Evolutionary conservation across 1,140 invertebrate genomes (phyloP).

Genomic region (Centruroides vittatus): DNA sequence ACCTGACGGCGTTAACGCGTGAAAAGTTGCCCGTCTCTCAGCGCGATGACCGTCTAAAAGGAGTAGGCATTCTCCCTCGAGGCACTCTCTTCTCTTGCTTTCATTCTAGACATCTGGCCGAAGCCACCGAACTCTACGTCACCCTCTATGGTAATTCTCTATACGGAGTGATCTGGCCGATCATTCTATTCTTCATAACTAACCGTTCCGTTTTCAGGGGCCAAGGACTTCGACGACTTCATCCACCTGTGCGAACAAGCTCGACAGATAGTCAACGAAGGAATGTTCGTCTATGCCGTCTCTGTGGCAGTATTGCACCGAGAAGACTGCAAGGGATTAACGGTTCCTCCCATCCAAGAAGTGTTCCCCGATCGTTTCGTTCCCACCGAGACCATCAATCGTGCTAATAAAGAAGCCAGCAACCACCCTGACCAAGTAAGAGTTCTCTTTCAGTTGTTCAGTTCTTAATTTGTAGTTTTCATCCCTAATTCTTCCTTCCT

Average conservation of each 20-base stretch:
- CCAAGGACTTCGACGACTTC: conserved; percentile 11
- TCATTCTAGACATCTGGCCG: conserved; percentile 7
- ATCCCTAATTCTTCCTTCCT: too few relatives aligned
- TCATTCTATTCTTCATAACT: background rate
- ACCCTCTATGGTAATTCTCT: conserved; percentile 3
- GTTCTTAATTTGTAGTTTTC: too few relatives aligned
- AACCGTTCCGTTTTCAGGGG: background rate
- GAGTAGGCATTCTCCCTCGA: conserved; percentile 6
- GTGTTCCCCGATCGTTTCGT: conserved; percentile 12
- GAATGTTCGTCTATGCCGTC: conserved; percentile 9
- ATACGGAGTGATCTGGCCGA: background rate
- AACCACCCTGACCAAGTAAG: conserved; percentile 23
- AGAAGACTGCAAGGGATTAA: conserved; percentile 8
- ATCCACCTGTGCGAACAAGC: conserved; percentile 8
- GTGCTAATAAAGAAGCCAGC: conserved; percentile 22
- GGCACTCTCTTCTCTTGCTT: conserved; percentile 11
- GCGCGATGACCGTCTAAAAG: conserved; percentile 5
- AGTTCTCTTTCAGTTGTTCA: background rate
- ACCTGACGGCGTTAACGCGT: conserved; percentile 4
- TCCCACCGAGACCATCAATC: conserved; percentile 9
- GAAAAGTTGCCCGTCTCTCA: conserved; percentile 5
- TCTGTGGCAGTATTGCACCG: conserved; percentile 10
- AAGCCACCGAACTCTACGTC: conserved; percentile 8
- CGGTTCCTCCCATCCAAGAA: conserved; percentile 11
- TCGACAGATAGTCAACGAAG: conserved; percentile 10